Conservation (phyloP, 1,140 invertebrate genomes). For the Halyomorpha halys region DNA sequence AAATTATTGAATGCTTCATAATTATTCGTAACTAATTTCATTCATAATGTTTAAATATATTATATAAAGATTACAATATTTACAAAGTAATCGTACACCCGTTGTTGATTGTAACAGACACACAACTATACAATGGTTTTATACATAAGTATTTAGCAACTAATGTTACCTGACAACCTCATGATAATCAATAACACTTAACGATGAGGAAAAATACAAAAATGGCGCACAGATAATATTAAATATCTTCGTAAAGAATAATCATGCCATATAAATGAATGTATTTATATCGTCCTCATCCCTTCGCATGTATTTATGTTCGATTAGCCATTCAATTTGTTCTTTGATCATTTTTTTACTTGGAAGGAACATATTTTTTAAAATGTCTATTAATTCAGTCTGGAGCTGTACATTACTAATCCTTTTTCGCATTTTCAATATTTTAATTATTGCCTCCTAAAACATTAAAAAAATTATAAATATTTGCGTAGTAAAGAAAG, state of each 20-base stretch:
- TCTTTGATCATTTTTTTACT: slow-evolving; percentile 99
- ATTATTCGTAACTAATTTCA: too few relatives aligned
- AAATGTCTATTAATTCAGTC: slow-evolving; percentile 92
- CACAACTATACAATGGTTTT: too few relatives aligned
- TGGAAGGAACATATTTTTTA: slow-evolving; percentile 98
- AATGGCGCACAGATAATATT: too few relatives aligned
- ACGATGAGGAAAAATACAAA: too few relatives aligned
- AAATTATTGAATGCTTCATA: too few relatives aligned
- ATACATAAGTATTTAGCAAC: too few relatives aligned
- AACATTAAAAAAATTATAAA: slow-evolving; percentile 33
- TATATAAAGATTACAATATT: too few relatives aligned
- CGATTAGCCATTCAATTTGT: slow-evolving; percentile 98
- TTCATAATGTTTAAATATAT: too few relatives aligned
- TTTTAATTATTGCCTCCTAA: slow-evolving; percentile 97
- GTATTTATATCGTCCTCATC: slow-evolving; percentile 96
- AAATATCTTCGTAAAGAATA: neutral
- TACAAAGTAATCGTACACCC: too few relatives aligned
- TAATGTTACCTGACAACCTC: too few relatives aligned
- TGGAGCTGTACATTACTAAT: slow-evolving; percentile 90
- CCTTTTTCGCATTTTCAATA: slow-evolving; percentile 93
- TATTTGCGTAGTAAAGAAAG: neutral
- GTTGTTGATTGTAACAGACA: too few relatives aligned
- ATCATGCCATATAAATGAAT: slow-evolving; percentile 94
- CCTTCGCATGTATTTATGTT: slow-evolving; percentile 93
- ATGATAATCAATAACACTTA: too few relatives aligned